phyloP scores from a whole-genome alignment of 2,797 vertebrate genomes.

The Neosilurus hyrtlii region DNA sequence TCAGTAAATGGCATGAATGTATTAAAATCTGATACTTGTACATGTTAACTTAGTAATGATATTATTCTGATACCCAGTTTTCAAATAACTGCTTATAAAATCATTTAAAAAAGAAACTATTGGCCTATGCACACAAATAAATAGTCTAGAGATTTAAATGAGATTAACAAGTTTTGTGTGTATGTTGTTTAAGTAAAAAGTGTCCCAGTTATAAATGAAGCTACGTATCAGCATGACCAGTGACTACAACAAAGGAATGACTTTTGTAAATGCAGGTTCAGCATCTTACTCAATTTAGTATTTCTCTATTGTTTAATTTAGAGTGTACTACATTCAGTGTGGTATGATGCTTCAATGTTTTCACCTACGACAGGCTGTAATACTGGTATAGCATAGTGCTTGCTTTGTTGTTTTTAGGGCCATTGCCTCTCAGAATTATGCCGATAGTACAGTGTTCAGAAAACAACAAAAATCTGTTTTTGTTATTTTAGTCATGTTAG shows the following conservation, averaged over 20 bases:
- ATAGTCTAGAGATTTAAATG: too few relatives aligned
- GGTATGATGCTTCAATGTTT: slow-evolving; percentile 15
- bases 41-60: too few relatives aligned
- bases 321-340: slow-evolving; percentile 17
- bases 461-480: slow-evolving; percentile 23
- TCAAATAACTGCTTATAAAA: too few relatives aligned
- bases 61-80: too few relatives aligned
- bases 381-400: slow-evolving; percentile 32
- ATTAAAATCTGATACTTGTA: too few relatives aligned
- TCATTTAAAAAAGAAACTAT: too few relatives aligned
- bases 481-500: slow-evolving; percentile 48
- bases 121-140: too few relatives aligned
- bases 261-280: neutral
- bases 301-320: slow-evolving; percentile 21
- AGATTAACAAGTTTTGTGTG: too few relatives aligned
- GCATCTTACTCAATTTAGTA: slow-evolving; percentile 16
- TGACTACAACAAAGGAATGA: neutral
- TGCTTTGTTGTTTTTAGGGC: slow-evolving; percentile 25
- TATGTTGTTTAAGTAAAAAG: neutral
- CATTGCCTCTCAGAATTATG: slow-evolving; percentile 1
- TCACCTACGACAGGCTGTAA: slow-evolving; percentile 19
- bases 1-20: too few relatives aligned
- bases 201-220: neutral
- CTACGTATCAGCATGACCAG: slow-evolving; percentile 11
- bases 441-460: slow-evolving; percentile 5